Conservation (phyloP, 2,888 invertebrate species). For the Sclerodermus sp. region DNA sequence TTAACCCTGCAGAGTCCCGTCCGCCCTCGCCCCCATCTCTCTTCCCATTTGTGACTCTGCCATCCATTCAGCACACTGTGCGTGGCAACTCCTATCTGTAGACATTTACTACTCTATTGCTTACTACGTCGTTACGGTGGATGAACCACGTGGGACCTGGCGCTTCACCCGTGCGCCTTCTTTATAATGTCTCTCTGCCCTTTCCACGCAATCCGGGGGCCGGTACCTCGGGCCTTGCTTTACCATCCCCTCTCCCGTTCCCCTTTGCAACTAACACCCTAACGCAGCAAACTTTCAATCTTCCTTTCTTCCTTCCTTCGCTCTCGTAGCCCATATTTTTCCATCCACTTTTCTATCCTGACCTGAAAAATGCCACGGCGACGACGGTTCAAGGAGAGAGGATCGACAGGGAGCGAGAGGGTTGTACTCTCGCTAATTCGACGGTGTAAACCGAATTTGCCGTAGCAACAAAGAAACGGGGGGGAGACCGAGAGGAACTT, state of each 20-base stretch:
- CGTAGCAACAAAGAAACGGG: not conserved
- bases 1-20: conserved; percentile 28
- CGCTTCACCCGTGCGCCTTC: conserved; percentile 18
- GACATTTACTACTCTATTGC: conserved; percentile 29
- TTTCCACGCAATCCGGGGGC: conserved; percentile 1
- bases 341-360: no score
- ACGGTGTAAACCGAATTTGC: no score
- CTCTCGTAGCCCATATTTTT: no score
- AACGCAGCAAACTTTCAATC: no score
- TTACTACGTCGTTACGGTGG: conserved; percentile 51
- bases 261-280: no score
- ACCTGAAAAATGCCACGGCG: no score
- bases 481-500: conserved; percentile 3
- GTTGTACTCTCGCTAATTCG: no score
- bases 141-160: conserved; percentile 52
- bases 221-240: not conserved
- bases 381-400: no score
- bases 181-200: not conserved
- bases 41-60: conserved; percentile 12
- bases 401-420: no score
- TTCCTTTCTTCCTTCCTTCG: not conserved
- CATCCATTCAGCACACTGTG: conserved; percentile 37
- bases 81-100: conserved; percentile 1
- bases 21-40: conserved; percentile 12
- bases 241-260: not conserved